phyloP scores from a whole-genome alignment of 2,113 vertebrate genomes.

The Todiramphus saurophagus region DNA sequence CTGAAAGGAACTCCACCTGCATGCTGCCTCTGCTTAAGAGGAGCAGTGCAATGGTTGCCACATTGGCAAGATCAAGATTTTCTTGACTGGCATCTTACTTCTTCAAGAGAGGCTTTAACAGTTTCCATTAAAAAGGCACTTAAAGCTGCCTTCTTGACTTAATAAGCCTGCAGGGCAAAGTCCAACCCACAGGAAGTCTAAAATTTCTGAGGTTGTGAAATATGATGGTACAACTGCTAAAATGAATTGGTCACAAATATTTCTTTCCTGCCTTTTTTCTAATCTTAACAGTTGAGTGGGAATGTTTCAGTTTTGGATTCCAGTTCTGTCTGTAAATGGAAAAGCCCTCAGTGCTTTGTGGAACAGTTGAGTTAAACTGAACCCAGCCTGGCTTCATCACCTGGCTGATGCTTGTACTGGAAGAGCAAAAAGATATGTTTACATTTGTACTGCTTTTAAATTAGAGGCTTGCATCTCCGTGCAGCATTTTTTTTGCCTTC shows the following conservation, averaged over 20 bases:
- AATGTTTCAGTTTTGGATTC: conserved; percentile 24
- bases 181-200: conserved; percentile 68
- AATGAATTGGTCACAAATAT: conserved; percentile 55
- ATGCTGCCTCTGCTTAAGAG: not conserved
- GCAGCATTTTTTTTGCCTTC: conserved; percentile 16
- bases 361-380: not conserved
- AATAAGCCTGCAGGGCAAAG: conserved; percentile 37
- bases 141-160: conserved; percentile 48
- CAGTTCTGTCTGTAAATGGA: not conserved
- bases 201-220: conserved; percentile 63
- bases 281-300: conserved; percentile 7
- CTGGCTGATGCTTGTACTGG: not conserved
- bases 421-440: not conserved
- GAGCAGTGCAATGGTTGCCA: not conserved
- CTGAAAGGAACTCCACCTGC: not conserved
- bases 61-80: not conserved
- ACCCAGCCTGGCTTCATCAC: not conserved
- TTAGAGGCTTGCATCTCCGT: not conserved
- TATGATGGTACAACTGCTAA: conserved; percentile 55
- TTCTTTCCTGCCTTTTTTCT: conserved; percentile 46
- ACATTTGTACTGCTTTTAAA: conserved; percentile 12
- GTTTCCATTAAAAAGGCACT: conserved; percentile 38
- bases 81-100: not conserved
- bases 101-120: not conserved
- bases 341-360: not conserved